phyloP scores from a whole-genome alignment of 2,113 vertebrate species.

The Pterocles gutturalis region DNA sequence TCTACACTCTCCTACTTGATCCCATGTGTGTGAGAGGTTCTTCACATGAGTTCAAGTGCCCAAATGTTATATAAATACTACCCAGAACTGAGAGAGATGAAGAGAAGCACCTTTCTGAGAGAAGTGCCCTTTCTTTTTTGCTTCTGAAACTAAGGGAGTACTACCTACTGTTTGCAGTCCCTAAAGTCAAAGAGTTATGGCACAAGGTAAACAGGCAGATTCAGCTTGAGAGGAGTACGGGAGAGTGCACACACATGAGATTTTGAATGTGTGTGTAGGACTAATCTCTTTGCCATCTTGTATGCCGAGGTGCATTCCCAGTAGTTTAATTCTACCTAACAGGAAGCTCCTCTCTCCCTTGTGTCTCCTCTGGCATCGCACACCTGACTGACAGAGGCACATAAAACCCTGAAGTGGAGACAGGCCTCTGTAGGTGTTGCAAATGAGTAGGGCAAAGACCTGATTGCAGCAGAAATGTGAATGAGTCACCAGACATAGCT shows the following conservation, averaged over 20 bases:
- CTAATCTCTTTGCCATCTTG: neutral
- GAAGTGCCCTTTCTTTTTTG: neutral
- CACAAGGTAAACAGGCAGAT: neutral
- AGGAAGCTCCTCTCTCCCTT: neutral
- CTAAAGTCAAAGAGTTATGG: neutral
- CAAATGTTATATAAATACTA: neutral
- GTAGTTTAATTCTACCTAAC: neutral
- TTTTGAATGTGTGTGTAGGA: neutral
- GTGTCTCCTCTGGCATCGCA: neutral
- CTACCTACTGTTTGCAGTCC: neutral
- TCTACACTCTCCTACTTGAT: neutral
- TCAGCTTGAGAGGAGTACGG: accelerated
- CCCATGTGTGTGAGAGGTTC: neutral
- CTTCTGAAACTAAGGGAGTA: neutral
- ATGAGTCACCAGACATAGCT: neutral
- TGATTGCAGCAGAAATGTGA: neutral
- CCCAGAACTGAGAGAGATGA: neutral
- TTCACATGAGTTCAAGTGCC: neutral
- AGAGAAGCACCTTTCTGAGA: neutral
- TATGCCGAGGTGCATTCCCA: neutral
- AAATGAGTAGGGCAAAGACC: no score
- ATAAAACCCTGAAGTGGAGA: neutral
- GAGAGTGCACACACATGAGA: accelerated
- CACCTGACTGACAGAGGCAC: neutral
- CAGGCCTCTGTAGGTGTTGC: neutral